Percentiles rank a stretch among this genome's conserved stretches.
These are phyloP conservation scores for Cerastoderma edule DNA, from an alignment of 2,888 invertebrate species.

Conservation along the genomic window DNA sequence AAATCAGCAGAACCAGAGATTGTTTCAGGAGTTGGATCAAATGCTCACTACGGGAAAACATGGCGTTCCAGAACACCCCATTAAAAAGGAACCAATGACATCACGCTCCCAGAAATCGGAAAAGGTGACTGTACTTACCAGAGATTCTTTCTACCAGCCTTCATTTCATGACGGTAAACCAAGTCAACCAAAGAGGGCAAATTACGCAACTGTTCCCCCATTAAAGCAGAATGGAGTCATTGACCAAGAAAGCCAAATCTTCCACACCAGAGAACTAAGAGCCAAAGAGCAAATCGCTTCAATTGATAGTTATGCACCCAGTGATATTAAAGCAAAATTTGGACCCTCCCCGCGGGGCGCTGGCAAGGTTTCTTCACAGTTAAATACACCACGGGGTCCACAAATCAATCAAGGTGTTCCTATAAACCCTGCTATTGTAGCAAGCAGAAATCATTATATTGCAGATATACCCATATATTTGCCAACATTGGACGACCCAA, in stretches of 20 bases:
- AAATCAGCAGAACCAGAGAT: constrained; percentile 48
- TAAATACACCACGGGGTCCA: constrained; percentile 4
- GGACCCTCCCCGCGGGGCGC: background rate
- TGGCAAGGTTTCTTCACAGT: constrained; percentile 8
- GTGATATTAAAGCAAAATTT: constrained; percentile 27
- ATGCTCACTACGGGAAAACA: constrained; percentile 45
- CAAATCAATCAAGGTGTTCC: constrained; percentile 32
- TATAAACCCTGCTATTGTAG: constrained; percentile 29
- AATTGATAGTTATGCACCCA: constrained; percentile 34
- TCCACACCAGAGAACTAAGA: constrained; percentile 44
- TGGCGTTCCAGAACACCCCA: background rate
- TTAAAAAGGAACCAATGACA: constrained; percentile 18
- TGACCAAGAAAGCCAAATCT: constrained; percentile 27
- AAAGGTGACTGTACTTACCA: constrained; percentile 31
- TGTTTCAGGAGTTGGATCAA: constrained; percentile 51
- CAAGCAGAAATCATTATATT: constrained; percentile 51
- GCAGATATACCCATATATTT: constrained; percentile 58
- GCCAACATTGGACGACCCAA: constrained; percentile 43
- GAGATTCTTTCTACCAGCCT: constrained; percentile 33
- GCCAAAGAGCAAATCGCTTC: constrained; percentile 40
- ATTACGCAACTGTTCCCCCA: constrained; percentile 23
- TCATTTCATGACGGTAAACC: constrained; percentile 30
- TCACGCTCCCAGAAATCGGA: constrained; percentile 23
- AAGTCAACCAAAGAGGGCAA: constrained; percentile 1
- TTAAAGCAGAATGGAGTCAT: constrained; percentile 26